These are phyloP conservation scores for Hystrix brachyura DNA, from an alignment of 2,113 vertebrate species.

Conservation along the genomic window DNA sequence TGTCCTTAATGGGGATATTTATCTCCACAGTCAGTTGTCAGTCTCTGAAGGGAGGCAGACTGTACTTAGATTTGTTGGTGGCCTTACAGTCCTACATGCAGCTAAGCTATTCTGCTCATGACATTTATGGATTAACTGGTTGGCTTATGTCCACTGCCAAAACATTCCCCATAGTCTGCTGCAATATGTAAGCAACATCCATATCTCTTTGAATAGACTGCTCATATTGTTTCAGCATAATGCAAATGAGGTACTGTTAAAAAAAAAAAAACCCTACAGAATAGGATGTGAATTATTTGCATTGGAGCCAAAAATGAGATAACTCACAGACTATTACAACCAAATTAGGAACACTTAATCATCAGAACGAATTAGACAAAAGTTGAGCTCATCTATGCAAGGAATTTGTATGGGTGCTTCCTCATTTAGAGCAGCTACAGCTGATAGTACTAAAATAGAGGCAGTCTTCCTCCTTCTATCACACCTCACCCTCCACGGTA, in stretches of 20 bases:
- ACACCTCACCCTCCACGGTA: neutral
- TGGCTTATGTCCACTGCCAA: neutral
- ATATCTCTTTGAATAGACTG: neutral
- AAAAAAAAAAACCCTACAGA: neutral
- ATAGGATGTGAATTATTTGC: neutral
- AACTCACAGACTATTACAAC: neutral
- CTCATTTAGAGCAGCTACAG: neutral
- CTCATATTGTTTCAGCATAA: slow-evolving; percentile 14
- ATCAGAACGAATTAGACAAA: slow-evolving; percentile 48
- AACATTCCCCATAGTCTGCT: neutral
- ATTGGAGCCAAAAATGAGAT: slow-evolving; percentile 27
- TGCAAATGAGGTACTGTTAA: neutral
- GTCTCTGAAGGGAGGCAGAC: neutral
- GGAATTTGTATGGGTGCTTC: neutral
- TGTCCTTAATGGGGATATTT: slow-evolving; percentile 8
- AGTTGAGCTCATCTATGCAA: neutral
- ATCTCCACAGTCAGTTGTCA: neutral
- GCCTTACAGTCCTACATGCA: neutral
- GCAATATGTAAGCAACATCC: neutral
- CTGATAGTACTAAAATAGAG: neutral
- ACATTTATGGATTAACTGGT: neutral
- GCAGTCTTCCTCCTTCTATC: neutral
- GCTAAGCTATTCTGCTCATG: neutral
- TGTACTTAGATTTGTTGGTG: neutral
- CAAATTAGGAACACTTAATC: slow-evolving; percentile 37